phyloP scores from a whole-genome alignment of 2,113 vertebrate species.

The Neolamprologus tretocephalus region DNA sequence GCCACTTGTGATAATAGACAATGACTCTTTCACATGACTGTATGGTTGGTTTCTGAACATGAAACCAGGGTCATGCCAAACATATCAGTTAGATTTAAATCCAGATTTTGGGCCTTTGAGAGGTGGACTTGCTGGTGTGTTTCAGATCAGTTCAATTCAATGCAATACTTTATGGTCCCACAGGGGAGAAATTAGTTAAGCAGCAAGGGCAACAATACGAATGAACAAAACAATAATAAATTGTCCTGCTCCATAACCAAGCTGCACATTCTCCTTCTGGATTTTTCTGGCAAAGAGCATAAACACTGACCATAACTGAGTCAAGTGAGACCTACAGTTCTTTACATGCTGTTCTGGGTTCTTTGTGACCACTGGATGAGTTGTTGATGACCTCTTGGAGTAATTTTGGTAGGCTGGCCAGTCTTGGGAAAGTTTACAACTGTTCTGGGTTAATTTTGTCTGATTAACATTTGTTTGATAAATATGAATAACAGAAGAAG shows the following conservation, averaged over 20 bases:
- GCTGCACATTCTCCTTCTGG: neutral
- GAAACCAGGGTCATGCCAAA: neutral
- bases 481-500: neutral
- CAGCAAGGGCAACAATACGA: neutral
- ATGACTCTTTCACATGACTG: neutral
- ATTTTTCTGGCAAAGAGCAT: neutral
- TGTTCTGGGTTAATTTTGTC: neutral
- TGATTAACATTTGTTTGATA: neutral
- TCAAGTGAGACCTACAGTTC: neutral
- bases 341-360: neutral
- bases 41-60: neutral
- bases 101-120: neutral
- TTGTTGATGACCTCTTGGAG: neutral
- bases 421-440: neutral
- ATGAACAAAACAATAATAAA: neutral
- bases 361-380: neutral
- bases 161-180: neutral
- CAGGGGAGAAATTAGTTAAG: neutral
- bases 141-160: neutral
- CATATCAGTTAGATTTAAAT: neutral
- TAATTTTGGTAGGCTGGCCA: neutral
- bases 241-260: neutral
- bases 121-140: neutral
- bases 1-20: neutral
- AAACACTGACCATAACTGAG: neutral